These are phyloP conservation scores for Iguana delicatissima DNA, from an alignment of 2,797 vertebrate genomes.

Conservation along the genomic window DNA sequence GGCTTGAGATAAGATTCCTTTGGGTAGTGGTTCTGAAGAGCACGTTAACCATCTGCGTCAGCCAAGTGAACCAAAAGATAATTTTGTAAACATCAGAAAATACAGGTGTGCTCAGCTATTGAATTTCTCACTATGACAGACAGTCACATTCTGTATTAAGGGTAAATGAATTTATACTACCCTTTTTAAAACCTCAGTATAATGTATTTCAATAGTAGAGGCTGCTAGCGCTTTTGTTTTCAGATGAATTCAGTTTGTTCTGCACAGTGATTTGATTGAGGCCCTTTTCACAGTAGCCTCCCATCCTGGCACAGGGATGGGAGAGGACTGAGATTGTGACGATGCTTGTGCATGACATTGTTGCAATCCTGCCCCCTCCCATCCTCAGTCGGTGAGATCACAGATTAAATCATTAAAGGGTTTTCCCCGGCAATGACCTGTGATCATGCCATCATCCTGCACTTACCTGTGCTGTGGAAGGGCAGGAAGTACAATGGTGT, in stretches of 20 bases:
- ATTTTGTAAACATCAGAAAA: conserved; percentile 62
- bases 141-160: conserved; percentile 43
- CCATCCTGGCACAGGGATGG: too few relatives aligned
- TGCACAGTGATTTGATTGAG: conserved; percentile 43
- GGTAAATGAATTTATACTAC: conserved; percentile 52
- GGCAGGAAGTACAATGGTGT: too few relatives aligned
- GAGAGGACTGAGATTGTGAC: too few relatives aligned
- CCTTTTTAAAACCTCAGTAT: conserved; percentile 56
- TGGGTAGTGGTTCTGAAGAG: conserved; percentile 56
- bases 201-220: conserved; percentile 48
- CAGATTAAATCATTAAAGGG: too few relatives aligned
- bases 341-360: too few relatives aligned
- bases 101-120: conserved; percentile 52
- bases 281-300: too few relatives aligned
- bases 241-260: conserved; percentile 61
- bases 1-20: conserved; percentile 59
- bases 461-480: too few relatives aligned
- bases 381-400: too few relatives aligned
- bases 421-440: too few relatives aligned
- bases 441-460: too few relatives aligned
- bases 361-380: too few relatives aligned
- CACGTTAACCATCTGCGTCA: conserved; percentile 56
- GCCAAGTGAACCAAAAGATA: conserved; percentile 68
- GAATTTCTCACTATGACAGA: conserved; percentile 41
- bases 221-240: conserved; percentile 54